Percentiles rank a stretch among this genome's conserved stretches.
Evolutionary conservation across 1,140 invertebrate species (phyloP).

Genomic region (Lerema accius): DNA sequence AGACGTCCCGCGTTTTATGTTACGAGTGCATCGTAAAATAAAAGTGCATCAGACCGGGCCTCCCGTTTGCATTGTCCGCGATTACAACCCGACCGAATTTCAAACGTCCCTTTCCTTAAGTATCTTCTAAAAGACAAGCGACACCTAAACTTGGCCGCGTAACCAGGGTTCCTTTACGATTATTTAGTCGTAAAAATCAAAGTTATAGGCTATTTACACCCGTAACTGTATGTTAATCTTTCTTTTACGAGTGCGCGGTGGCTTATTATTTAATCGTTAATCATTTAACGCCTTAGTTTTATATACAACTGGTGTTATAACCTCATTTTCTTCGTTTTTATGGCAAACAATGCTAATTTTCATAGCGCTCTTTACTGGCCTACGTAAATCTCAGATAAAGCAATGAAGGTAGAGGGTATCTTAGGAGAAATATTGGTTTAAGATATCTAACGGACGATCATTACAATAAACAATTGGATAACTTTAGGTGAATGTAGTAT

Average conservation of each 20-base stretch:
- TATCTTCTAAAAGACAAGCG: conserved; percentile 25
- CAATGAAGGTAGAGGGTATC: not conserved
- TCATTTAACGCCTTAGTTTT: conserved; percentile 72
- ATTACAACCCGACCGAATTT: conserved; percentile 64
- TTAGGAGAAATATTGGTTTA: not conserved
- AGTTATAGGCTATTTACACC: conserved; percentile 82
- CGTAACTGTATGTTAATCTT: conserved; percentile 81
- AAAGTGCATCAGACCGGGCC: conserved; percentile 78
- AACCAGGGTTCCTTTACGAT: conserved; percentile 78
- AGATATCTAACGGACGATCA: conserved; percentile 11
- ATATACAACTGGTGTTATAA: conserved; percentile 56
- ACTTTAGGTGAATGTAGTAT: conserved; percentile 34
- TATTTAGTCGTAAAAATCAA: conserved; percentile 83
- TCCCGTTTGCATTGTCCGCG: conserved; percentile 75
- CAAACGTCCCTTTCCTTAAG: conserved; percentile 31
- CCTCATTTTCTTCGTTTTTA: conserved; percentile 42
- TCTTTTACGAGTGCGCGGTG: conserved; percentile 78
- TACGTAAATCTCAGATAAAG: not conserved
- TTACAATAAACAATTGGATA: conserved; percentile 22
- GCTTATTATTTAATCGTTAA: conserved; percentile 80
- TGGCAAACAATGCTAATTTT: conserved; percentile 17
- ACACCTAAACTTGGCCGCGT: conserved; percentile 54
- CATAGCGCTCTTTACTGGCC: not conserved
- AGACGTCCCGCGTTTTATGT: conserved; percentile 79
- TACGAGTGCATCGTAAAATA: conserved; percentile 79